Percentiles rank a stretch among this genome's conserved stretches.
These are phyloP conservation scores for Spodoptera litura DNA, from an alignment of 1,140 invertebrate species.

Conservation along the genomic window DNA sequence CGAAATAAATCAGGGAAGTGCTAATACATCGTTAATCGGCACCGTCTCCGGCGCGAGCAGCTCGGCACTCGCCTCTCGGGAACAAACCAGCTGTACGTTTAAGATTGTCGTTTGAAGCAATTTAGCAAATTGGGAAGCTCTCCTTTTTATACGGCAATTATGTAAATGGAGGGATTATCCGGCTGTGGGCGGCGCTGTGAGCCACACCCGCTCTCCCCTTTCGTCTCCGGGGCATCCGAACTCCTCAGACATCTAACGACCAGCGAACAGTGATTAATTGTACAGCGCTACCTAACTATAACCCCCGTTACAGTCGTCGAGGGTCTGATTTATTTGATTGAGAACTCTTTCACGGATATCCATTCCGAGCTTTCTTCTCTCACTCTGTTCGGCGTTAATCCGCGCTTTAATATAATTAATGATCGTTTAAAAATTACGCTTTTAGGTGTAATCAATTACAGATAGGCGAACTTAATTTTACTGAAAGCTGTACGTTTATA, in stretches of 20 bases:
- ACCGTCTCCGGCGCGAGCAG: background rate
- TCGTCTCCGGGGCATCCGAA: conserved; percentile 70
- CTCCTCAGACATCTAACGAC: conserved; percentile 78
- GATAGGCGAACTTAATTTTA: background rate
- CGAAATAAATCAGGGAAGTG: conserved; percentile 37
- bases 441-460: background rate
- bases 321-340: conserved; percentile 78
- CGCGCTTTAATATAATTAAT: conserved; percentile 54
- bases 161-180: conserved; percentile 85
- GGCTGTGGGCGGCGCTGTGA: conserved; percentile 77
- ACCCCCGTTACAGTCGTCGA: conserved; percentile 60
- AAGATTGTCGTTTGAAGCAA: conserved; percentile 81
- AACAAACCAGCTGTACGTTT: conserved; percentile 57
- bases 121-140: conserved; percentile 85
- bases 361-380: conserved; percentile 61
- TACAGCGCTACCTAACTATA: conserved; percentile 64
- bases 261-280: conserved; percentile 83
- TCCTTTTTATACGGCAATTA: conserved; percentile 85
- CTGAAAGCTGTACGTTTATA: background rate
- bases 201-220: conserved; percentile 78
- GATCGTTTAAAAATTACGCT: conserved; percentile 34
- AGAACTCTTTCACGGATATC: conserved; percentile 69
- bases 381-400: conserved; percentile 48
- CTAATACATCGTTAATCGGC: conserved; percentile 41
- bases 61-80: background rate